Evolutionary conservation across 2,113 vertebrate genomes (phyloP).

Genomic region (Tragelaphus buxtoni): DNA sequence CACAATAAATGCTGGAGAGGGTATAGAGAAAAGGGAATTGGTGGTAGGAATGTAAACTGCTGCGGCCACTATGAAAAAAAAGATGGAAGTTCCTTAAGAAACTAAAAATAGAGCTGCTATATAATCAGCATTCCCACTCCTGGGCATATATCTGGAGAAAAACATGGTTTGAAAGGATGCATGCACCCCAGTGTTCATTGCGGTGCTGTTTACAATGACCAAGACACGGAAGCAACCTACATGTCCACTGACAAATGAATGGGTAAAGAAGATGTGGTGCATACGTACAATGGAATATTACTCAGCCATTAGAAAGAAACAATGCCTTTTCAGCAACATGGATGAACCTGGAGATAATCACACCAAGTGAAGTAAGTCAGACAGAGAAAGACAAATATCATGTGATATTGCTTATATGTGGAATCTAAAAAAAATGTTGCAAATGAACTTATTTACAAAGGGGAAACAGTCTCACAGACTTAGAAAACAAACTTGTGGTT

Average conservation of each 20-base stretch:
- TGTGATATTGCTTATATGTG: neutral
- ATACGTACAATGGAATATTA: neutral
- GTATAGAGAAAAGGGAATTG: neutral
- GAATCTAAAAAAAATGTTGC: neutral
- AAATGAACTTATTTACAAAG: neutral
- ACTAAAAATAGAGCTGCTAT: neutral
- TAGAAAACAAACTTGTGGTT: neutral
- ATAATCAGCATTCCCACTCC: neutral
- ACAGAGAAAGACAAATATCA: neutral
- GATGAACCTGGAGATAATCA: neutral
- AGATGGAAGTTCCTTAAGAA: neutral
- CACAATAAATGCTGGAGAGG: neutral
- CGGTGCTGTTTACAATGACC: neutral
- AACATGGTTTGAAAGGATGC: neutral
- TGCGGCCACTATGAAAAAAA: neutral
- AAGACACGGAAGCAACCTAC: neutral
- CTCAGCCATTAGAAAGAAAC: neutral
- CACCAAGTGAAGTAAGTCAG: neutral
- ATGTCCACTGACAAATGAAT: neutral
- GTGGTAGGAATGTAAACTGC: neutral
- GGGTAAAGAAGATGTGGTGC: neutral
- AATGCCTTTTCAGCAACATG: neutral
- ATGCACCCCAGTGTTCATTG: neutral
- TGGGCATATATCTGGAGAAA: neutral
- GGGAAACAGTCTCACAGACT: neutral